These are phyloP conservation scores for Drosophila littoralis DNA, from an alignment of 1,140 invertebrate genomes.

Conservation along the genomic window DNA sequence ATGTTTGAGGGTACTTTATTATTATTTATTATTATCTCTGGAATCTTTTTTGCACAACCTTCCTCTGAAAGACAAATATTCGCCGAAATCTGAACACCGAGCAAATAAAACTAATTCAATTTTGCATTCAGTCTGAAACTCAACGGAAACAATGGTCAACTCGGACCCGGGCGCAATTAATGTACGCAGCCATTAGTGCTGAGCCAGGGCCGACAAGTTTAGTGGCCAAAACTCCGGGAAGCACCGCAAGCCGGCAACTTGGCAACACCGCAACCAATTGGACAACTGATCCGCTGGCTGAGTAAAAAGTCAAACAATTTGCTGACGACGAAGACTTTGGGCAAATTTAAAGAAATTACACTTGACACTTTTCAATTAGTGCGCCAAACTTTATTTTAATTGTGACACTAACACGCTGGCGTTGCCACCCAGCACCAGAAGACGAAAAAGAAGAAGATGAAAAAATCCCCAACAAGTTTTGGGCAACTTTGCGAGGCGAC, in stretches of 20 bases:
- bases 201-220: not conserved
- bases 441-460: not conserved
- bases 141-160: slow-evolving; percentile 7
- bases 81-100: not conserved
- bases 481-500: slow-evolving; percentile 41
- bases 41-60: no score
- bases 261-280: slow-evolving; percentile 2
- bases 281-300: slow-evolving; percentile 36
- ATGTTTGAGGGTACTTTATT: no score
- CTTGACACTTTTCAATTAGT: slow-evolving; percentile 83
- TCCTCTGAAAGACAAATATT: not conserved
- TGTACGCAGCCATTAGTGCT: slow-evolving; percentile 36
- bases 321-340: slow-evolving; percentile 42
- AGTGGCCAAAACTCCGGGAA: not conserved
- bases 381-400: slow-evolving; percentile 76
- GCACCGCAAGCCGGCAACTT: not conserved
- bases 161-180: slow-evolving; percentile 32
- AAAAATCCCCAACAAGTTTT: slow-evolving; percentile 41
- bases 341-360: slow-evolving; percentile 74
- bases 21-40: no score
- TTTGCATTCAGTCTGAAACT: slow-evolving; percentile 1
- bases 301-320: slow-evolving; percentile 56
- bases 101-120: slow-evolving; percentile 28
- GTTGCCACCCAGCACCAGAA: slow-evolving; percentile 37
- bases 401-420: slow-evolving; percentile 79